A percentile compares a stretch with the other conserved stretches of the same genome.
Evolutionary conservation across 2,888 invertebrate genomes (phyloP).

Genomic region (Eudasyphora cyanicolor): DNA sequence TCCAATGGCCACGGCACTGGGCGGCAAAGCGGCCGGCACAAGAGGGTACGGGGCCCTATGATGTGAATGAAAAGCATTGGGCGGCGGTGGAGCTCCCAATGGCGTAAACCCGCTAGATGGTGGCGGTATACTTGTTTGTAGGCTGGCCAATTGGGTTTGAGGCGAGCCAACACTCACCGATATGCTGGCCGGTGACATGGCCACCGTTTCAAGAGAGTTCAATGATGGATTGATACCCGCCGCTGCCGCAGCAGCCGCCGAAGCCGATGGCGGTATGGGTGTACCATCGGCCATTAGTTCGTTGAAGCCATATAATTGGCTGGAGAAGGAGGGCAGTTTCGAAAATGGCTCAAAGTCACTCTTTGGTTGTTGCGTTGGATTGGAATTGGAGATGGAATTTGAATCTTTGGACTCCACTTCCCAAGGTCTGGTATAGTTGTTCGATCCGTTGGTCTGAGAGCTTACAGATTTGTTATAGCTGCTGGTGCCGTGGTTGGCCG

Average conservation of each 20-base stretch:
- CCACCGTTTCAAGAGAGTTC: conserved; percentile 80
- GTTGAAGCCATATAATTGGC: conserved; percentile 87
- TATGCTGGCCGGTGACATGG: conserved; percentile 82
- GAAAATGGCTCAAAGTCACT: conserved; percentile 84
- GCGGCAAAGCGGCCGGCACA: conserved; percentile 89
- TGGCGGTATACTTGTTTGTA: conserved; percentile 84
- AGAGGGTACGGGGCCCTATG: conserved; percentile 83
- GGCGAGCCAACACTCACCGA: conserved; percentile 82
- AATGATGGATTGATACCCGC: conserved; percentile 82
- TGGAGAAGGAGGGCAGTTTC: conserved; percentile 94
- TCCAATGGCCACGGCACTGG: conserved; percentile 65
- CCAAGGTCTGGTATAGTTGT: conserved; percentile 80
- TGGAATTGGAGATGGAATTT: conserved; percentile 60
- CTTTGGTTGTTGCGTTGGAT: conserved; percentile 66
- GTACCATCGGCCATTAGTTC: conserved; percentile 72
- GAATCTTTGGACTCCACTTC: conserved; percentile 83
- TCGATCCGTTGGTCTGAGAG: conserved; percentile 67
- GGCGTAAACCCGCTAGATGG: conserved; percentile 74
- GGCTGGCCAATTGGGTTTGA: conserved; percentile 86
- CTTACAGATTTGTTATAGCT: conserved; percentile 69
- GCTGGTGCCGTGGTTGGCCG: conserved; percentile 60
- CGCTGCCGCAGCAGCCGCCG: conserved; percentile 48
- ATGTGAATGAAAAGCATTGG: conserved; percentile 81
- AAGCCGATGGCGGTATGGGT: conserved; percentile 54
- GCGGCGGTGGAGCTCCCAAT: conserved; percentile 81